Evolutionary conservation across 1,140 invertebrate genomes (phyloP), one percentile per base, ranked within the genome.

Genomic region (Temnothorax nylanderi): DNA sequence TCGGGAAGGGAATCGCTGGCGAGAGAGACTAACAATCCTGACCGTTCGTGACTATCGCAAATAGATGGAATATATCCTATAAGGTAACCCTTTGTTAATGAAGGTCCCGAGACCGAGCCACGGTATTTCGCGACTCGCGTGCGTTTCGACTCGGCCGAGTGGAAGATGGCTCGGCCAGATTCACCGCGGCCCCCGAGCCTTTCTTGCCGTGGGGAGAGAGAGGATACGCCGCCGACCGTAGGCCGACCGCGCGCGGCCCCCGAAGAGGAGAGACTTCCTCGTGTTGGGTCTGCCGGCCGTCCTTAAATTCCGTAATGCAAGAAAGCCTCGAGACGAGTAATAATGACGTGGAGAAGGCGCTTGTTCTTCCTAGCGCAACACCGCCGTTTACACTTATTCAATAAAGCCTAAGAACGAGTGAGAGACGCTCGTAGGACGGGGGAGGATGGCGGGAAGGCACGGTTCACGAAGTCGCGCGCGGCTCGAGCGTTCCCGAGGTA

Each of bases 21-120:
- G 69, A 74, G 80, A 49, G 69, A 49, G 69, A 86, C 76, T 88
- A 91, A 90, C 89, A 82, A 90, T 77, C 88, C 69, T 82, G 85
- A 67, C 77, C 60, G 81, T 90, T 91, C 89, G 89, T 90, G 89
- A 91, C 89, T 90, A 90, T 91, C 89, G 89, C 80, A 88, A 91
- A 91, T 90, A 91, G 89, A 91, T 78, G 87, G 89, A 90, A 90
- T 88, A 89, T 89, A 88, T 90, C 89, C 82, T 90, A 90, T 90
- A 90, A 90, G 89, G 86, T 75, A 90, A 90, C 51, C 71, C 89
- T 90, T 91, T 90, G 89, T 90, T 91, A 91, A 90, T 90, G 89
- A 90, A 90, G 89, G 86, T 34, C 51, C 82, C 47, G 41, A 75
- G 51, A 75, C 34, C 32, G 13, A 89, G 37, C 54, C 34, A 51